Evolutionary conservation across 2,888 invertebrate species (phyloP), one percentile per base, ranked within the genome.

Genomic region (Drosophila helvetica): DNA sequence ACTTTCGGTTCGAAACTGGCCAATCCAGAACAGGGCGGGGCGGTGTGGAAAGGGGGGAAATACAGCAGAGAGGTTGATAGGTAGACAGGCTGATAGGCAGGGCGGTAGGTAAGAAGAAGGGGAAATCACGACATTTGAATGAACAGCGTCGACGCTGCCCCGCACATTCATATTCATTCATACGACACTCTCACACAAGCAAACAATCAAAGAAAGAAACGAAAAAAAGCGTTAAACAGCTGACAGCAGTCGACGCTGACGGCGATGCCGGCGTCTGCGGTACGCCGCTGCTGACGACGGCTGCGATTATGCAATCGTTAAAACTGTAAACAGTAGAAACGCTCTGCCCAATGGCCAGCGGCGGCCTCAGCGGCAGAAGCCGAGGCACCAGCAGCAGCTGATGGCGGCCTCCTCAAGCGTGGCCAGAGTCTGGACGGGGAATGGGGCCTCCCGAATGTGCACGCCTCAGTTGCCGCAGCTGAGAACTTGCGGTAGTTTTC

Each of bases 1-100:
- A 85, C 87, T 85, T 87, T 82, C 85, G 66, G 75, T 70, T 52
- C 45, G 58, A 55, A 50, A 38, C 45, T 18, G 46, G 17, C 25
- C 55, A 48, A 33, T 46, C 54, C 42, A 53, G 52, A 50, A 47
- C 15, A 45, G n/a, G 2, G 43, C 38, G 30, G 45, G 47, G 27
- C 5, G n/a, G 7, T 19, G 22, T 18, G 54, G 10, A n/a, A n/a
- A n/a, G n/a, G 30, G 50, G 30, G 25, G 54, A 9, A n/a, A 22
- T 6, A 25, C 18, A 30, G 12, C 15, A 6, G 50, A 27, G 22
- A n/a, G 38, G 19, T 12, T 17, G 47, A 12, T 46, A 30, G 30
- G 18, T 38, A 10, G 59, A 12, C 33, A 46, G 46, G 30, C 46
- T 19, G 19, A 12, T 46, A 46, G 46, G 30, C 46, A 30, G 19